These are phyloP conservation scores for Hirtodrosophila duncani DNA, from an alignment of 2,888 invertebrate species.

Conservation along the genomic window DNA sequence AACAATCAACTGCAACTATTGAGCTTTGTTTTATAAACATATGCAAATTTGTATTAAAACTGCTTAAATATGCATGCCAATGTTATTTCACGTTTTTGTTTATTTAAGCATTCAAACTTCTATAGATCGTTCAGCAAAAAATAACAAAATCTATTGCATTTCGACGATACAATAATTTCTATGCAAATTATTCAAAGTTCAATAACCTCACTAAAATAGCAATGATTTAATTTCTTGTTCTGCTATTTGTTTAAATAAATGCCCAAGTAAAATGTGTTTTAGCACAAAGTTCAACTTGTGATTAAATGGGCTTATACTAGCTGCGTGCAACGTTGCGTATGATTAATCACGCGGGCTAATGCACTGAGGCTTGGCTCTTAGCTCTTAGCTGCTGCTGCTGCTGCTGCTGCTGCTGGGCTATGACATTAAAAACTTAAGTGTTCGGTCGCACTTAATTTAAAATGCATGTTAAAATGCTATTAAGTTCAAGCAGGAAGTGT, in stretches of 20 bases:
- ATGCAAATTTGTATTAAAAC: too few species aligned
- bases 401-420: conserved; percentile 42
- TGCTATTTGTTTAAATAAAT: conserved; percentile 11
- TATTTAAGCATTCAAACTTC: too few species aligned
- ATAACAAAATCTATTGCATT: conserved; percentile 13
- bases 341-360: conserved; percentile 52
- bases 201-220: conserved; percentile 23
- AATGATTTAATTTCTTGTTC: not conserved
- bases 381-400: conserved; percentile 18
- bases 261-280: conserved; percentile 10
- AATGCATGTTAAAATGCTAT: conserved; percentile 63
- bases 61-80: too few species aligned
- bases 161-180: conserved; percentile 12
- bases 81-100: conserved; percentile 2
- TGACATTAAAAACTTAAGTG: conserved; percentile 57
- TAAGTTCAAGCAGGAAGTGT: conserved; percentile 59
- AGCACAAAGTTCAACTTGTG: conserved; percentile 1
- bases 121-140: too few species aligned
- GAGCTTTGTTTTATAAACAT: conserved; percentile 7
- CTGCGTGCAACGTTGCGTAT: conserved; percentile 37
- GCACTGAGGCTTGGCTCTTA: conserved; percentile 43
- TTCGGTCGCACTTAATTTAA: conserved; percentile 58
- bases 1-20: not conserved
- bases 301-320: too few species aligned
- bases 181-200: conserved; percentile 14